A percentile compares a stretch with the other conserved stretches of the same genome.
phyloP scores from a whole-genome alignment of 2,888 invertebrate species.

The Acleris holmiana region DNA sequence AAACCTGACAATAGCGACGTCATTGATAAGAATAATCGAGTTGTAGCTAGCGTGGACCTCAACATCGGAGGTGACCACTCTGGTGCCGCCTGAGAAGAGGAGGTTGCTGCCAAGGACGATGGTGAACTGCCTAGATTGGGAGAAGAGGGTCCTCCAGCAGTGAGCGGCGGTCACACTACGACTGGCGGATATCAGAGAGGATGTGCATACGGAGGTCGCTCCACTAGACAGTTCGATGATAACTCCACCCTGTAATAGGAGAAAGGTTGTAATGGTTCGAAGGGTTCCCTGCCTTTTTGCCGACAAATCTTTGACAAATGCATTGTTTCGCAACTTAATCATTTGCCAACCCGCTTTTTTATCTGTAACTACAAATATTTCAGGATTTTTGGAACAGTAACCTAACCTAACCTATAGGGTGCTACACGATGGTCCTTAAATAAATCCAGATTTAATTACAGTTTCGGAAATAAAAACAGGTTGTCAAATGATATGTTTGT shows the following conservation, averaged over 20 bases:
- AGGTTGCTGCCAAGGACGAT: slow-evolving; percentile 43
- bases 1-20: slow-evolving; percentile 53
- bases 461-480: too few relatives aligned
- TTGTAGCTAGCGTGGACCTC: slow-evolving; percentile 49
- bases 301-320: too few relatives aligned
- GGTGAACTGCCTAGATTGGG: slow-evolving; percentile 17
- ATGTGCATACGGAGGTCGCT: slow-evolving; percentile 54
- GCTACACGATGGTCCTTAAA: too few relatives aligned
- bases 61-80: slow-evolving; percentile 47
- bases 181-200: slow-evolving; percentile 55
- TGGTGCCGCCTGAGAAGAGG: slow-evolving; percentile 51
- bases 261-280: too few relatives aligned
- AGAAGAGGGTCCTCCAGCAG: slow-evolving; percentile 17
- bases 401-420: too few relatives aligned
- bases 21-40: slow-evolving; percentile 41
- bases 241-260: slow-evolving; percentile 53
- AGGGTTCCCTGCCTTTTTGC: too few relatives aligned
- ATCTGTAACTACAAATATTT: too few relatives aligned
- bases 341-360: too few relatives aligned
- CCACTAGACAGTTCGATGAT: slow-evolving; percentile 50
- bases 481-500: not conserved
- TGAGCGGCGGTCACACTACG: slow-evolving; percentile 52
- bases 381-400: too few relatives aligned
- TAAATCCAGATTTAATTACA: too few relatives aligned
- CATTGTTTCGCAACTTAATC: too few relatives aligned